Base-by-base conservation (phyloP, 2,888 invertebrate species). In the Sminthurinus aureus region DNA sequence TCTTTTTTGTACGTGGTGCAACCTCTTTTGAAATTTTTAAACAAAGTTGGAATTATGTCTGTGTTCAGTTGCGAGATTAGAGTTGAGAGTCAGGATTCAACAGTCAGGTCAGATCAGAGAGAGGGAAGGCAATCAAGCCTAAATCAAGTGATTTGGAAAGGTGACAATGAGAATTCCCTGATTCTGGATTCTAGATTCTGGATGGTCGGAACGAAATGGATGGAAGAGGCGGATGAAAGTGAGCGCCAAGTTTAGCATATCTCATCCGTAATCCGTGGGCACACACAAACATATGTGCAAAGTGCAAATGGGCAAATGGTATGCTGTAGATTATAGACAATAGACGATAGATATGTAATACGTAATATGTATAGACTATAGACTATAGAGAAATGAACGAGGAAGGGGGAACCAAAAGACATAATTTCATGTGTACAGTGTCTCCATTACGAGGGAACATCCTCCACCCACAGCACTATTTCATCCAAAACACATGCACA, bases 131-230 rank as follows among this genome's bases (percentile, higher is more conserved):
- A 76, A 76, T 76, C 76, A 76, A 22, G 76, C 76, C 76, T n/a
- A n/a, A n/a, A n/a, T n/a, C n/a, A 76, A 76, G 76, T 52, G 52
- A 76, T 76, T 76, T 58, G 76, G 76, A 76, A 76, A 76, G 76
- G 76, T 76, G 76, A 76, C 76, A 76, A 76, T 76, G 38, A 38
- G 38, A 76, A 76, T 76, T 58, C 22, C n/a, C 71, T 24, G 58
- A 74, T 74, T 18, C 20, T 8, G 26, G 58, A 51, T 22, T 51
- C 71, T 24, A 76, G 58, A 74, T 74, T 18, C 20, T 8, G 26
- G 58, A 51, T 58, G 58, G 76, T n/a, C n/a, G n/a, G n/a, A n/a
- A 52, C 58, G 38, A 58, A 76, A 76, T 15, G 22, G 58, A 52
- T 8, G 13, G 18, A 58, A 11, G 18, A 58, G 58, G 58, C 2